Evolutionary conservation across 2,797 vertebrate genomes (phyloP).

Genomic region (Lindbergichthys nudifrons): DNA sequence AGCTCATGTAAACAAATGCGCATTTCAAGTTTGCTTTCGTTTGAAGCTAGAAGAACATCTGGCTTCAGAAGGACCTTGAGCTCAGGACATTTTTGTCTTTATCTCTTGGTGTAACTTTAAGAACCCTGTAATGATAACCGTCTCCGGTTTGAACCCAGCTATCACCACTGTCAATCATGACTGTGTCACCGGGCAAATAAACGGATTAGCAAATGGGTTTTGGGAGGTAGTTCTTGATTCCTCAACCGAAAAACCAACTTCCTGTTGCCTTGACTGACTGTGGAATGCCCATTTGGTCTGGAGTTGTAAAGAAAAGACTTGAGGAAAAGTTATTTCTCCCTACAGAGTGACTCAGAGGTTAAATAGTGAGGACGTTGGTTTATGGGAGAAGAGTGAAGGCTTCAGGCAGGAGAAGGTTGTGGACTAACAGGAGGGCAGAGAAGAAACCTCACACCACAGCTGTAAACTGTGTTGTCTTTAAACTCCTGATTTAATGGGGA

Average conservation of each 20-base stretch:
- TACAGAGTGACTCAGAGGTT: conserved; percentile 47
- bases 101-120: conserved; percentile 64
- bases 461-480: conserved; percentile 42
- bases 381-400: conserved; percentile 35
- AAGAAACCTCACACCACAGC: conserved; percentile 42
- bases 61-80: conserved; percentile 58
- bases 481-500: conserved; percentile 32
- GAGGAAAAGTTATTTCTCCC: conserved; percentile 59
- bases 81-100: conserved; percentile 57
- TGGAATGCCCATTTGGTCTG: conserved; percentile 43
- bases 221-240: conserved; percentile 38
- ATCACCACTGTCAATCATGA: conserved; percentile 46
- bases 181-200: conserved; percentile 53
- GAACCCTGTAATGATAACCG: conserved; percentile 55
- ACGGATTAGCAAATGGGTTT: conserved; percentile 46
- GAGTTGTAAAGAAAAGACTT: conserved; percentile 34
- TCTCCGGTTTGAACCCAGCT: conserved; percentile 47
- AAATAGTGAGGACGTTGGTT: conserved; percentile 21
- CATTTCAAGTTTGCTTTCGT: conserved; percentile 35
- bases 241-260: conserved; percentile 54
- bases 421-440: conserved; percentile 14
- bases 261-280: conserved; percentile 33
- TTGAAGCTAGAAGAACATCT: conserved; percentile 62
- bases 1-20: conserved; percentile 42
- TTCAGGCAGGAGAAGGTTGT: conserved; percentile 19